Percentiles rank a stretch among this genome's conserved stretches.
Evolutionary conservation across 2,888 invertebrate species (phyloP).

Genomic region (Artemia sinica): DNA sequence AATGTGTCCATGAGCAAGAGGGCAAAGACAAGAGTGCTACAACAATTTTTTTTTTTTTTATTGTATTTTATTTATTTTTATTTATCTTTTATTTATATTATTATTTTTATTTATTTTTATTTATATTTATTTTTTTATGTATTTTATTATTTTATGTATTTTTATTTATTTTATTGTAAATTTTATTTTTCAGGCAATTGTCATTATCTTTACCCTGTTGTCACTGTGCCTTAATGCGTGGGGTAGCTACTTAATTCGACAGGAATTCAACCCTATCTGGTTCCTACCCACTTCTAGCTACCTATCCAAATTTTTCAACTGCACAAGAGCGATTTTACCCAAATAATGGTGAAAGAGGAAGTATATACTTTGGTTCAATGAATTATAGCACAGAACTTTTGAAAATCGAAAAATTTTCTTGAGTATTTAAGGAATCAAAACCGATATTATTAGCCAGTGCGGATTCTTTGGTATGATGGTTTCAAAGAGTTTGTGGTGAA

Average conservation of each 20-base stretch:
- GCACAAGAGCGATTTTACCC: constrained; percentile 45
- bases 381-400: constrained; percentile 45
- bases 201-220: constrained; percentile 42
- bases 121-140: no score
- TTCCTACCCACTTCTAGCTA: constrained; percentile 54
- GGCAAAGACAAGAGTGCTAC: no score
- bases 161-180: no score
- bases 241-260: constrained; percentile 46
- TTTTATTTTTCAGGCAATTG: constrained; percentile 36
- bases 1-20: no score
- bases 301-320: constrained; percentile 39
- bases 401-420: constrained; percentile 40
- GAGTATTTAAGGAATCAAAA: constrained; percentile 38
- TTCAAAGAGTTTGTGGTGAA: constrained; percentile 43
- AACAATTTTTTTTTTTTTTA: no score
- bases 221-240: constrained; percentile 44
- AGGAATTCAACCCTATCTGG: constrained; percentile 61
- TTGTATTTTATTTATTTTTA: no score
- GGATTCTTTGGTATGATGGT: constrained; percentile 42
- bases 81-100: no score
- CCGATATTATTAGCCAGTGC: constrained; percentile 37
- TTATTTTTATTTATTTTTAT: no score
- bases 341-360: constrained; percentile 43
- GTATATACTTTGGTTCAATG: constrained; percentile 46
- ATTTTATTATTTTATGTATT: no score